phyloP scores from a whole-genome alignment of 2,888 invertebrate genomes.

The Eulithis testata region DNA sequence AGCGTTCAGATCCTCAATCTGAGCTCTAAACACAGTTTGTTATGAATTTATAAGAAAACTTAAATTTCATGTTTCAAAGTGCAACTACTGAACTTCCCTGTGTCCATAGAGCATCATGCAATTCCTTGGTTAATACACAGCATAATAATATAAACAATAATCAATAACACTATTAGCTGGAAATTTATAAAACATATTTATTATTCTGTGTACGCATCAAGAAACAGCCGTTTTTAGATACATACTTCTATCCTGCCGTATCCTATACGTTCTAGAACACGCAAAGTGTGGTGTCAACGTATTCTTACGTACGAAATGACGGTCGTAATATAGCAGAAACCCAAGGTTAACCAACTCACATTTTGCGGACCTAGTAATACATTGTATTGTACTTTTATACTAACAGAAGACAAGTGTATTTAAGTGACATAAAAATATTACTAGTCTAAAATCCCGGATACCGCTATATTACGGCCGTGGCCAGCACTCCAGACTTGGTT shows the following conservation, averaged over 20 bases:
- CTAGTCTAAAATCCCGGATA: background rate
- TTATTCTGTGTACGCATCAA: background rate
- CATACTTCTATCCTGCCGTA: background rate
- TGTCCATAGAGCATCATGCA: background rate
- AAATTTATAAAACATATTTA: background rate
- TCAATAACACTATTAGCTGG: background rate
- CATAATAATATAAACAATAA: background rate
- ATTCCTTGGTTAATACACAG: background rate
- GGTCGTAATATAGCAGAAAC: background rate
- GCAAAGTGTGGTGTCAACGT: background rate
- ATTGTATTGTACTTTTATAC: background rate
- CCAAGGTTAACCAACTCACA: background rate
- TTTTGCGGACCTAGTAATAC: background rate
- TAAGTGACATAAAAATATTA: background rate
- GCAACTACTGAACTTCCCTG: background rate
- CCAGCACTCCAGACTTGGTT: background rate
- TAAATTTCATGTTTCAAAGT: background rate
- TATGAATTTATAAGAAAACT: background rate
- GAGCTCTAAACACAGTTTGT: background rate
- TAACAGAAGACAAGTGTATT: background rate
- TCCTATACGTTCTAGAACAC: background rate
- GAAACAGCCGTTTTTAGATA: background rate
- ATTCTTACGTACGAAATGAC: background rate
- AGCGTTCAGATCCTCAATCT: constrained; percentile 27
- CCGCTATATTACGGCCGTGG: background rate